These are phyloP conservation scores for Mactromeris polynyma DNA, from an alignment of 2,888 invertebrate species.

Conservation along the genomic window DNA sequence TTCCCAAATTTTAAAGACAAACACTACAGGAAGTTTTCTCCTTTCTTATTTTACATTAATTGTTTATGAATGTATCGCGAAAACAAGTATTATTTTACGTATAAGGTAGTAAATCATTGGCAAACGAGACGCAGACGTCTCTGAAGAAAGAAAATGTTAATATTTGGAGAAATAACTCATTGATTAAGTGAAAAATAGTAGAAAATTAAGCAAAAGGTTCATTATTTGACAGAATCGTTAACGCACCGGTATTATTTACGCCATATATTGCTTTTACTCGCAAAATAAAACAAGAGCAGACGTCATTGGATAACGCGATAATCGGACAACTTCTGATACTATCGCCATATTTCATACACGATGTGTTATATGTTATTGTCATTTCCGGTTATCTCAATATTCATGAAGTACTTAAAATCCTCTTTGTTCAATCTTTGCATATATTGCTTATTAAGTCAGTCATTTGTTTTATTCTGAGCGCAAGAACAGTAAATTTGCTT, in stretches of 20 bases:
- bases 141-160: constrained; percentile 10
- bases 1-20: neutral
- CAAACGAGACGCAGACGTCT: neutral
- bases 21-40: neutral
- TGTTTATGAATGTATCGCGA: neutral
- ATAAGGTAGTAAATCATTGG: neutral
- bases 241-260: neutral
- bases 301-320: neutral
- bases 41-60: neutral
- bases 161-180: neutral
- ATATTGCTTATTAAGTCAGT: neutral
- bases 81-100: neutral
- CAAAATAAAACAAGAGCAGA: neutral
- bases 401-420: neutral
- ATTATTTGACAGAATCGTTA: constrained; percentile 9
- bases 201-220: constrained; percentile 8
- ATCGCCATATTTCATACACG: neutral
- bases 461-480: neutral
- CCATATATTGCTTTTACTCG: neutral
- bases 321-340: neutral
- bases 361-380: neutral
- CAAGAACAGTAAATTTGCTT: too few species aligned
- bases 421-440: neutral
- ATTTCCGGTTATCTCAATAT: neutral
- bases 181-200: constrained; percentile 1